Base-by-base conservation (phyloP, 2,797 vertebrate genomes). In the Chrysolophus pictus region DNA sequence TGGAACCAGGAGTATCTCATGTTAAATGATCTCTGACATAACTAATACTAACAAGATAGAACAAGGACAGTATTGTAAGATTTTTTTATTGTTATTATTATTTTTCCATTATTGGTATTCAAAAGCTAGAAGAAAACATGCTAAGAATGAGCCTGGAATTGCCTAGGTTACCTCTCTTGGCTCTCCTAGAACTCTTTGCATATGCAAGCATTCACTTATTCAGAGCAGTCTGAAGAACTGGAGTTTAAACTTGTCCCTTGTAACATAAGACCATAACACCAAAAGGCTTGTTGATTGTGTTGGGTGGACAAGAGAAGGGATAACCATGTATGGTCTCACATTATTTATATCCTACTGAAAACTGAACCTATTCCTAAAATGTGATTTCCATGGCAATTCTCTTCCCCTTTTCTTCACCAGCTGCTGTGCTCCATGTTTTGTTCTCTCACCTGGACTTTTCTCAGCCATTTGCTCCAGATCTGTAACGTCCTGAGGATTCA, bases 391-490 rank as follows among this genome's bases (percentile, higher is more conserved):
- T 75, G 62, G 76, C 42, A 64, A 26, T 35, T 93, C 17, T 90
- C 10, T 55, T 87, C 67, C 49, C 84, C 17, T 15, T 91, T 95
- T 89, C 72, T 75, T 67, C 33, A 41, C 31, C 91, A 97, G 96
- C 78, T 96, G 10, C 16, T 93, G 77, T 89, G 70, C 31, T 21
- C 74, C 39, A 33, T 77, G 28, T 19, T 96, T 87, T 87, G 74
- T 26, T 94, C 95, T 74, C 39, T 96, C 49, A 46, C 42, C 72
- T 62, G 94, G 92, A 96, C 86, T 56, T 75, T 92, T 64, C 33
- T 46, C 78, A 87, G 41, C 70, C 78, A 90, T 6, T n/a, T 96
- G 80, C 55, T 95, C 53, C 91, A 94, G 80, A 83, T 88, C 18
- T 91, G 83, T 37, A 91, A 60, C 15, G 5, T 65, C 85, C 47